phyloP scores from a whole-genome alignment of 2,113 vertebrate genomes.

The Emberiza fucata region DNA sequence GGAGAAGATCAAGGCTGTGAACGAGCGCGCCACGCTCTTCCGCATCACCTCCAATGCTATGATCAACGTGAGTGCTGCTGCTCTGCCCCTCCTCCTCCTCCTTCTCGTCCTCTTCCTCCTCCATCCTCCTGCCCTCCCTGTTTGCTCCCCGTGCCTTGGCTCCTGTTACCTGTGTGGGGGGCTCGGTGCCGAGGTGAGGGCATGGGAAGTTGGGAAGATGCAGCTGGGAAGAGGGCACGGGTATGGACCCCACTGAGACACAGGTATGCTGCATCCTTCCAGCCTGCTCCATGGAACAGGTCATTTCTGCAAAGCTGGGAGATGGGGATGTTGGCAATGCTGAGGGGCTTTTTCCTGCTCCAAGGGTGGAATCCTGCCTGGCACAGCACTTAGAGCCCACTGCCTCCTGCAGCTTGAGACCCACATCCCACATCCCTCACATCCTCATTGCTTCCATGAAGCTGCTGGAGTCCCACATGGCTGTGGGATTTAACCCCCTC shows the following conservation, averaged over 20 bases:
- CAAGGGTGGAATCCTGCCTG: fast-evolving
- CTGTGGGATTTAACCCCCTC: not conserved
- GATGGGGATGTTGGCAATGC: not conserved
- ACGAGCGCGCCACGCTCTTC: conserved; percentile 95
- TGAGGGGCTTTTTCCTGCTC: not conserved
- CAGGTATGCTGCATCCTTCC: fast-evolving
- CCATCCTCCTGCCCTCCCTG: not conserved
- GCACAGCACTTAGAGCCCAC: fast-evolving
- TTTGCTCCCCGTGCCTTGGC: fast-evolving
- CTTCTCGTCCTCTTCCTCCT: not conserved
- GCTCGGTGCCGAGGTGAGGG: fast-evolving
- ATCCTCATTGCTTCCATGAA: not conserved
- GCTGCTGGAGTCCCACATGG: not conserved
- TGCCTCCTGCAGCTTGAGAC: not conserved
- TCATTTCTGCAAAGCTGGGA: fast-evolving
- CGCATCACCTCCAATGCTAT: conserved; percentile 99
- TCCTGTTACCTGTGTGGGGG: fast-evolving
- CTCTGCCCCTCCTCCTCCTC: not conserved
- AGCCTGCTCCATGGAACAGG: fast-evolving
- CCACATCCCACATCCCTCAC: not conserved
- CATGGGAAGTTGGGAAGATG: not conserved
- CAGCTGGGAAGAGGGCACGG: fast-evolving
- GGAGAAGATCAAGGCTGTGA: conserved; percentile 93
- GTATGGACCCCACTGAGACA: fast-evolving
- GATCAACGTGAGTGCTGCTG: conserved; percentile 83